These are phyloP conservation scores for Regulus satrapa DNA, from an alignment of 2,113 vertebrate species.

Conservation along the genomic window DNA sequence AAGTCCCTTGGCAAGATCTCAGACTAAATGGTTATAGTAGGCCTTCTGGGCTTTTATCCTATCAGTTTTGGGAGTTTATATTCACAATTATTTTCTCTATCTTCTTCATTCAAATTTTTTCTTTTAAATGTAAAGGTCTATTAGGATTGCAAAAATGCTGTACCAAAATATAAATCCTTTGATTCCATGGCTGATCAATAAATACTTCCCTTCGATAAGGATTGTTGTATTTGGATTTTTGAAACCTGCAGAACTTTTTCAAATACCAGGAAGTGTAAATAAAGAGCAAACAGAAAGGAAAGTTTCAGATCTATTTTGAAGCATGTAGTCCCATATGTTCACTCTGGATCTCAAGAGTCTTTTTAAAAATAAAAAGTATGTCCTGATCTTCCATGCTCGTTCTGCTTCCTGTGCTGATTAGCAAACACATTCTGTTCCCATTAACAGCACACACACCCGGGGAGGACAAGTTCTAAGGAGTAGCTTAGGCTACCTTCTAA, in stretches of 20 bases:
- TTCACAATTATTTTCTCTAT: not conserved
- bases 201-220: not conserved
- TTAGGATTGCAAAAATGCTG: not conserved
- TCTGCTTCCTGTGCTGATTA: constrained; percentile 15
- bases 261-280: not conserved
- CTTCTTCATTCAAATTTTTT: too few species aligned
- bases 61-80: not conserved
- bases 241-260: not conserved
- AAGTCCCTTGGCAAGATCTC: not conserved
- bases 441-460: not conserved
- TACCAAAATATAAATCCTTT: not conserved
- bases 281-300: not conserved
- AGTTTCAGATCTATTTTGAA: not conserved
- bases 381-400: not conserved
- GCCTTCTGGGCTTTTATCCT: not conserved
- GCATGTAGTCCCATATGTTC: not conserved
- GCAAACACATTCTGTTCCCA: not conserved
- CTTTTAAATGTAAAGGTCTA: not conserved
- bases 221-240: not conserved
- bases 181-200: not conserved
- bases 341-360: not conserved
- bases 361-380: constrained; percentile 48
- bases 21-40: not conserved
- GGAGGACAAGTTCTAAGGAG: not conserved
- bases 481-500: not conserved